A percentile compares a stretch with the other conserved stretches of the same genome.
Conservation (phyloP, 2,888 invertebrate species). For the Callinectes sapidus region DNA sequence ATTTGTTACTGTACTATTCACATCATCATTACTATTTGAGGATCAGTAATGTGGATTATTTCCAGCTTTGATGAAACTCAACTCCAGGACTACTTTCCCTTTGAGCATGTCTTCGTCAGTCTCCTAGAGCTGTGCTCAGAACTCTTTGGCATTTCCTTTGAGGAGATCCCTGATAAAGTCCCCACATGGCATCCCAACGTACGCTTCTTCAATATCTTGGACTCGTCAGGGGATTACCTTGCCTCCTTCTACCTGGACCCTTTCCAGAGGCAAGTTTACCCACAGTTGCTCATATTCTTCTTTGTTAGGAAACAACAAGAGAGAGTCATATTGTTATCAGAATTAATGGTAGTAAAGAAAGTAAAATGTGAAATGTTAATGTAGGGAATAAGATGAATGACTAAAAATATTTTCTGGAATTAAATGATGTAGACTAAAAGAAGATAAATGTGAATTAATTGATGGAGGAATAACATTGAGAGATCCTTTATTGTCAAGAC, state of each 20-base stretch:
- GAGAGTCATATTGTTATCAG: not conserved
- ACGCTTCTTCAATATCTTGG: conserved; percentile 87
- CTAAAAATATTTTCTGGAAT: not conserved
- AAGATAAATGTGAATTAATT: too few relatives aligned
- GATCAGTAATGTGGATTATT: conserved; percentile 64
- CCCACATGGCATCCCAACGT: conserved; percentile 92
- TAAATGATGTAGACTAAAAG: not conserved
- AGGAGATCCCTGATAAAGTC: conserved; percentile 80
- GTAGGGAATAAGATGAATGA: not conserved
- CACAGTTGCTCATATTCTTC: not conserved
- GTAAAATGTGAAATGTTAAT: not conserved
- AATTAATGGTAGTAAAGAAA: not conserved
- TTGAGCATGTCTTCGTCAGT: conserved; percentile 86
- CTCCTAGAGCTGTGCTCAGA: conserved; percentile 85
- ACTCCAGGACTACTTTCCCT: conserved; percentile 88
- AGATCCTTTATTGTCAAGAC: not conserved
- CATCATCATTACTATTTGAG: not conserved
- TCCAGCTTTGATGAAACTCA: conserved; percentile 83
- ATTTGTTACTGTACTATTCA: conserved; percentile 3
- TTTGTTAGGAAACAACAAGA: not conserved
- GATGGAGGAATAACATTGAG: too few relatives aligned
- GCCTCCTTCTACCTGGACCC: conserved; percentile 93
- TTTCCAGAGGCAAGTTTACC: conserved; percentile 78
- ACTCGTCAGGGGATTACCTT: conserved; percentile 81
- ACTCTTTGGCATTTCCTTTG: conserved; percentile 86